Evolutionary conservation across 1,140 invertebrate species (phyloP).

Genomic region (silkworm (Bombyx mori)): ASM3026992v2 NC_085128.1:245001-245500

Average conservation of each 20-base stretch:
- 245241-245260: conserved; percentile 51
- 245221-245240: conserved; percentile 27
- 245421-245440: not conserved
- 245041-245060: conserved; percentile 77
- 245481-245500: conserved; percentile 49
- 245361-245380: conserved; percentile 21
- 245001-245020: not conserved
- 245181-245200: conserved; percentile 68
- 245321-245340: conserved; percentile 52
- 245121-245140: conserved; percentile 6
- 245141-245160: conserved; percentile 77
- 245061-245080: conserved; percentile 78
- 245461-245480: conserved; percentile 5
- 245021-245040: conserved; percentile 75
- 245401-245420: too few relatives aligned
- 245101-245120: conserved; percentile 8
- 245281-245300: conserved; percentile 48
- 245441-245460: conserved; percentile 5
- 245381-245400: not conserved
- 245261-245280: conserved; percentile 41
- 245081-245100: conserved; percentile 43
- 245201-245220: conserved; percentile 36
- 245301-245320: conserved; percentile 56
- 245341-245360: conserved; percentile 28
- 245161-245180: conserved; percentile 82